These are phyloP conservation scores for Stegostoma tigrinum DNA, from an alignment of 2,113 vertebrate genomes.

Conservation along the genomic window DNA sequence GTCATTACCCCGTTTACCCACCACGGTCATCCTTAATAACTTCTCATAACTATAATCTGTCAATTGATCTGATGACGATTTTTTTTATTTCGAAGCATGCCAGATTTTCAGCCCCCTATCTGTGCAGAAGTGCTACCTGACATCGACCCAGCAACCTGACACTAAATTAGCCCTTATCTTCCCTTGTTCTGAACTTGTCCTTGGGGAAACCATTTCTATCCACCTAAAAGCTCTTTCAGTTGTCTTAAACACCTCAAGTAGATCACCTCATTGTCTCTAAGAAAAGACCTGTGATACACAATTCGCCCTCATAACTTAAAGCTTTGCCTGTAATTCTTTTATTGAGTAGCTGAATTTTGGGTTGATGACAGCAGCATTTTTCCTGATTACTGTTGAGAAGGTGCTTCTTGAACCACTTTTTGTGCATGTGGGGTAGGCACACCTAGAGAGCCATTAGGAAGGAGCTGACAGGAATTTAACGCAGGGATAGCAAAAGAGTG, in stretches of 20 bases:
- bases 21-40: not conserved
- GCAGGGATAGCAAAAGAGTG: no score
- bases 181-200: not conserved
- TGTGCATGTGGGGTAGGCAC: no score
- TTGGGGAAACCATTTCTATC: not conserved
- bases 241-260: not conserved
- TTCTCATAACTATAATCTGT: not conserved
- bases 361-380: no score
- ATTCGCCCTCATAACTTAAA: not conserved
- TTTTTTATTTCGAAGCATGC: not conserved
- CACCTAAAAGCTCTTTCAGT: not conserved
- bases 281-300: not conserved
- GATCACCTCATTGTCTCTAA: not conserved
- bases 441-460: no score
- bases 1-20: not conserved
- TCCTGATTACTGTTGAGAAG: no score
- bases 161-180: not conserved
- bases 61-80: not conserved
- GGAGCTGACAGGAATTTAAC: no score
- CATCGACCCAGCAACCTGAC: not conserved
- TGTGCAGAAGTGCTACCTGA: not conserved
- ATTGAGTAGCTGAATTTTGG: no score
- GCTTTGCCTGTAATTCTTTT: not conserved
- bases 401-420: no score
- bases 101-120: not conserved